These are phyloP conservation scores for Napeogenes sylphis DNA, from an alignment of 2,888 invertebrate species.

Conservation along the genomic window DNA sequence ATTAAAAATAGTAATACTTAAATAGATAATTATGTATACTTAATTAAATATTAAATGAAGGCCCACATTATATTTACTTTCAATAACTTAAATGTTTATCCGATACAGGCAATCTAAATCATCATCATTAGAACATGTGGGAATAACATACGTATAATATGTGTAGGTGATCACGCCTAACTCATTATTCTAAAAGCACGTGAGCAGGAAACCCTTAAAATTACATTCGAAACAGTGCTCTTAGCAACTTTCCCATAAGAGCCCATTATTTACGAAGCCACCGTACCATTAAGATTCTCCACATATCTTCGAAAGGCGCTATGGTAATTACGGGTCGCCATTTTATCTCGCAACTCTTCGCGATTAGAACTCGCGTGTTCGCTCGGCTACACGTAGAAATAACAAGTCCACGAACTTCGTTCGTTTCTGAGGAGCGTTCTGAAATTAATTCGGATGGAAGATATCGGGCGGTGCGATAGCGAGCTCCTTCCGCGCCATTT, in stretches of 20 bases:
- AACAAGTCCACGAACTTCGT: conserved; percentile 75
- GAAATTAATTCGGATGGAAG: conserved; percentile 78
- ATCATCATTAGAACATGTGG: not conserved
- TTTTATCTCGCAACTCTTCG: conserved; percentile 74
- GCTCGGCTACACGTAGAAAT: conserved; percentile 67
- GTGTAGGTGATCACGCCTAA: conserved; percentile 48
- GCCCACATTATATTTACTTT: too few species aligned
- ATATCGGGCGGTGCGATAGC: conserved; percentile 74
- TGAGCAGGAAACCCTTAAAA: conserved; percentile 72
- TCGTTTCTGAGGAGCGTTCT: conserved; percentile 68
- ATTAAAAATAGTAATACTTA: not conserved
- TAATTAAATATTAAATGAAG: not conserved
- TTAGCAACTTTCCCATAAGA: conserved; percentile 77
- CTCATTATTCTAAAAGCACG: conserved; percentile 75
- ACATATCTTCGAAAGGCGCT: conserved; percentile 77
- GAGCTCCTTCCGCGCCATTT: conserved; percentile 76
- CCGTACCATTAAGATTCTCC: conserved; percentile 77
- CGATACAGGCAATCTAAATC: not conserved
- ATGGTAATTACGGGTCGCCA: conserved; percentile 78
- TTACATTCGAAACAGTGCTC: conserved; percentile 77
- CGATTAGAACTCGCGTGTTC: conserved; percentile 67
- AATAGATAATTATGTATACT: not conserved
- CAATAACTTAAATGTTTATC: too few species aligned
- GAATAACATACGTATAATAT: not conserved
- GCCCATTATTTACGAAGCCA: conserved; percentile 77